Evolutionary conservation across 2,797 vertebrate genomes (phyloP).

Genomic region (Sebastolobus alascanus): DNA sequence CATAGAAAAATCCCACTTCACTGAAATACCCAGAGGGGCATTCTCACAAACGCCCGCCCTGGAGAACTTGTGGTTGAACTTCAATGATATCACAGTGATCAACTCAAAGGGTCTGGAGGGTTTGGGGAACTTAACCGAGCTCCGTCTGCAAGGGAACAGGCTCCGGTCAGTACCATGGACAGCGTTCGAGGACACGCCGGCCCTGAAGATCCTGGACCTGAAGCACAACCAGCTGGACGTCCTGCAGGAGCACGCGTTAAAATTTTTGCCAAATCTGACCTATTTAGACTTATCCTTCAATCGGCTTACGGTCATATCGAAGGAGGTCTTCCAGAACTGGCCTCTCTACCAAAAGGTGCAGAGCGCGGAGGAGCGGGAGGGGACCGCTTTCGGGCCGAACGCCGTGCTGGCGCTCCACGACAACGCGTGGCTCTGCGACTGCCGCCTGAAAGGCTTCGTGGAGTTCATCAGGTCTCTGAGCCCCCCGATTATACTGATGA

Average conservation of each 20-base stretch:
- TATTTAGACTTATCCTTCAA: conserved; percentile 97
- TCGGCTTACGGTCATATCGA: conserved; percentile 92
- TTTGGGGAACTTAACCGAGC: conserved; percentile 87
- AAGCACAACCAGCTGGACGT: conserved; percentile 93
- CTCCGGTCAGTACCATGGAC: conserved; percentile 93
- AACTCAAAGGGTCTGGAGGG: conserved; percentile 89
- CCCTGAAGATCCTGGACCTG: conserved; percentile 91
- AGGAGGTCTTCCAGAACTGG: conserved; percentile 93
- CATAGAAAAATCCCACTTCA: conserved; percentile 93
- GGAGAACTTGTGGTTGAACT: conserved; percentile 95
- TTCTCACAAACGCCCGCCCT: conserved; percentile 85
- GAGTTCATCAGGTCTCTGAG: conserved; percentile 88
- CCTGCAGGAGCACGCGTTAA: conserved; percentile 91
- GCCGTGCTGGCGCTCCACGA: conserved; percentile 90
- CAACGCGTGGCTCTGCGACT: conserved; percentile 95
- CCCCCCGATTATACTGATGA: conserved; percentile 92
- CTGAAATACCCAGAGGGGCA: conserved; percentile 87
- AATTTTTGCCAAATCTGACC: conserved; percentile 89
- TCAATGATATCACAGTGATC: conserved; percentile 92
- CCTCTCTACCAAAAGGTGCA: conserved; percentile 87
- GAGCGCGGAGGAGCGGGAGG: conserved; percentile 62
- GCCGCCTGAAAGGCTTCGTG: conserved; percentile 90
- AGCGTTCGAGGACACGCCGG: conserved; percentile 89
- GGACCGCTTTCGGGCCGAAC: conserved; percentile 67
- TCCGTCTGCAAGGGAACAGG: conserved; percentile 93